Evolutionary conservation across 2,113 vertebrate genomes (phyloP).

Genomic region (Myodes glareolus): DNA sequence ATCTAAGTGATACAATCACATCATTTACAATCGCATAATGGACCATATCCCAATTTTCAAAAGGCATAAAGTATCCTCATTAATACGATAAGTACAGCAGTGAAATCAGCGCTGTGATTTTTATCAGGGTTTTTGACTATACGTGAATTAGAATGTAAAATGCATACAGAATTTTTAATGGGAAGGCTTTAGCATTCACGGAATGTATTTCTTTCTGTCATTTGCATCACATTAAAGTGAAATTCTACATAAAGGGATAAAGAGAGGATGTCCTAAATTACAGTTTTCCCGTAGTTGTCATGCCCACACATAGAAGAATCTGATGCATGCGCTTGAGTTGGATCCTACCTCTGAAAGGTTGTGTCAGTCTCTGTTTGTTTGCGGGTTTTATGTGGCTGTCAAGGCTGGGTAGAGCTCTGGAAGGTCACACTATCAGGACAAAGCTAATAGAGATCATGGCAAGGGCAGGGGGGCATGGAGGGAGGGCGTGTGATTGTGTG

Average conservation of each 20-base stretch:
- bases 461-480: background rate
- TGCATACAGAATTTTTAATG: constrained; percentile 91
- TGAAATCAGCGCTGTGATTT: constrained; percentile 91
- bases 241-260: constrained; percentile 88
- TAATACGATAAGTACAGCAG: constrained; percentile 91
- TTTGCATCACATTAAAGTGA: constrained; percentile 90
- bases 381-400: constrained; percentile 76
- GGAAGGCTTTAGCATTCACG: constrained; percentile 87
- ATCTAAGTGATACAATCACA: constrained; percentile 90
- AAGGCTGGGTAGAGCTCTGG: constrained; percentile 62
- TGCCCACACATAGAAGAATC: constrained; percentile 83
- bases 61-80: constrained; percentile 92
- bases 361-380: constrained; percentile 70
- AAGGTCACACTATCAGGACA: constrained; percentile 76
- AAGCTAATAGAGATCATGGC: constrained; percentile 69
- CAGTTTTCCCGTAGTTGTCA: constrained; percentile 86
- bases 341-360: constrained; percentile 80
- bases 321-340: constrained; percentile 81
- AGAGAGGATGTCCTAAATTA: constrained; percentile 88
- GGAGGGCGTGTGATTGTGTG: background rate
- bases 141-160: constrained; percentile 92
- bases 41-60: constrained; percentile 90
- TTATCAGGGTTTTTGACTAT: constrained; percentile 91
- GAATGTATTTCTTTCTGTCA: constrained; percentile 89
- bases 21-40: constrained; percentile 91